A percentile compares a stretch with the other conserved stretches of the same genome.
These are phyloP conservation scores for Drosophila greeni DNA, from an alignment of 2,888 invertebrate species.

Conservation along the genomic window DNA sequence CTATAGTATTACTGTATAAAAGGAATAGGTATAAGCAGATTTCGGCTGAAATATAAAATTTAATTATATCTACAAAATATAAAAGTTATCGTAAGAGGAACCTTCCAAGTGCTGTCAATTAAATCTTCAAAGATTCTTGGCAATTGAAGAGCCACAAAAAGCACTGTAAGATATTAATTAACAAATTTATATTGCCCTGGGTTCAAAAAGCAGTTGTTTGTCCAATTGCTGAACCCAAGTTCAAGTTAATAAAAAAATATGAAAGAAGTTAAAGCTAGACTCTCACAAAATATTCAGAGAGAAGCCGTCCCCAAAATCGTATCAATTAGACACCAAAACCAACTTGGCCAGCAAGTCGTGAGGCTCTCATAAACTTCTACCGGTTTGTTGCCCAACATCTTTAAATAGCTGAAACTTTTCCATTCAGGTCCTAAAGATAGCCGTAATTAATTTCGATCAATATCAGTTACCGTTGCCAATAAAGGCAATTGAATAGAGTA, in stretches of 20 bases:
- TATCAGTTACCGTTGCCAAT: constrained; percentile 27
- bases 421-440: constrained; percentile 14
- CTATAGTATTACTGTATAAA: constrained; percentile 11
- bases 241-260: neutral
- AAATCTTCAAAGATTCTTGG: neutral
- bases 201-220: neutral
- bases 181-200: neutral
- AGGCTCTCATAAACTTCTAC: constrained; percentile 10
- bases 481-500: constrained; percentile 33
- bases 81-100: neutral
- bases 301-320: neutral
- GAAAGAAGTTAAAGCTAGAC: neutral
- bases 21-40: neutral
- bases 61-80: neutral
- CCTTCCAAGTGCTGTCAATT: neutral
- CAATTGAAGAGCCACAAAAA: neutral
- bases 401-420: constrained; percentile 27
- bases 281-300: neutral
- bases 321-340: neutral
- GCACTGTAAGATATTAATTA: neutral
- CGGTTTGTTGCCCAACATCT: constrained; percentile 11
- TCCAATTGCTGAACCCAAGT: neutral
- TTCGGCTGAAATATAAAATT: neutral
- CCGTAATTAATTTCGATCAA: constrained; percentile 30
- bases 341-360: constrained; percentile 18